Percentiles rank a stretch among this genome's conserved stretches.
These are phyloP conservation scores for Eilema caniola DNA, from an alignment of 2,888 invertebrate genomes.

Conservation along the genomic window DNA sequence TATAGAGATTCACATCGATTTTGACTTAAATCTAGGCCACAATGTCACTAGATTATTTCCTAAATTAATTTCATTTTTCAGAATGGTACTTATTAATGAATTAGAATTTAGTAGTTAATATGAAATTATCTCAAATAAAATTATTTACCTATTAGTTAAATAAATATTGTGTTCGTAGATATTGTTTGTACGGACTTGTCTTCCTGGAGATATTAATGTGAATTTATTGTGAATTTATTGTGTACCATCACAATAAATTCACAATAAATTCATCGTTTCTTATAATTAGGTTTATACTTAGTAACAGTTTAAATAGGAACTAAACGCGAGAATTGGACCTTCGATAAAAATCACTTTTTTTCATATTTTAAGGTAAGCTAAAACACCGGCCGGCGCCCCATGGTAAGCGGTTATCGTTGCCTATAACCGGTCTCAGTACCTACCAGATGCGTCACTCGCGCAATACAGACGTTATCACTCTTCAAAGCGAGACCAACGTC, in stretches of 20 bases:
- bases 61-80: slow-evolving; percentile 29
- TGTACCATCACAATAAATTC: no score
- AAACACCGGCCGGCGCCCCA: slow-evolving; percentile 2
- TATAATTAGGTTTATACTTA: slow-evolving; percentile 39
- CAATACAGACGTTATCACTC: not conserved
- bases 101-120: slow-evolving; percentile 31
- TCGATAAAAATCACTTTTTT: slow-evolving; percentile 1
- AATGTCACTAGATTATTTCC: slow-evolving; percentile 29
- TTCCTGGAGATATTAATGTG: slow-evolving; percentile 55
- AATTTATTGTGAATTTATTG: slow-evolving; percentile 34
- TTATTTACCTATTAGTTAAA: slow-evolving; percentile 31
- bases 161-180: slow-evolving; percentile 38
- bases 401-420: slow-evolving; percentile 1
- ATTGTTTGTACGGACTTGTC: slow-evolving; percentile 42
- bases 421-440: not conserved
- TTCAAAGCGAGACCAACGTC: not conserved
- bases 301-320: slow-evolving; percentile 9
- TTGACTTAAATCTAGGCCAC: slow-evolving; percentile 19
- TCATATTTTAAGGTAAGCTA: slow-evolving; percentile 4
- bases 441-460: slow-evolving; percentile 1
- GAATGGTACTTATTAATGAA: slow-evolving; percentile 43
- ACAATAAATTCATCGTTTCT: slow-evolving; percentile 28
- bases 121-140: slow-evolving; percentile 42
- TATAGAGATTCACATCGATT: not conserved
- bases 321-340: slow-evolving; percentile 12